A percentile compares a stretch with the other conserved stretches of the same genome.
Conservation (phyloP, 2,888 invertebrate species). For the Panopea generosa region DNA sequence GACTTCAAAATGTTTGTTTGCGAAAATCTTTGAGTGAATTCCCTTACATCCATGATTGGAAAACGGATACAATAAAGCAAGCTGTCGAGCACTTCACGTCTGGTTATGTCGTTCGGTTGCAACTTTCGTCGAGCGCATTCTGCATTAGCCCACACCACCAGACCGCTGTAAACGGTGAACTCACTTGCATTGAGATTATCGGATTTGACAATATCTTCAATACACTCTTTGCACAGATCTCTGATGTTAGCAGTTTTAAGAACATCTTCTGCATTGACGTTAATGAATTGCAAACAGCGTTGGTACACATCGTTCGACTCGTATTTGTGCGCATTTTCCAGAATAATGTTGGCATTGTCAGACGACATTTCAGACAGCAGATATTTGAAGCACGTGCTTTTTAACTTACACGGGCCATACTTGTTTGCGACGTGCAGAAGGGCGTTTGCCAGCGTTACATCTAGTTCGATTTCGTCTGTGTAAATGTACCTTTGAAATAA, state of each 20-base stretch:
- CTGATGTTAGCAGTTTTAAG: conserved; percentile 30
- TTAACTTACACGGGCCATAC: conserved; percentile 32
- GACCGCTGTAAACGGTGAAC: conserved; percentile 40
- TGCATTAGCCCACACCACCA: conserved; percentile 51
- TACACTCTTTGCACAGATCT: conserved; percentile 41
- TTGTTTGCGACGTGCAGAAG: conserved; percentile 28
- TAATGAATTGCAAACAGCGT: conserved; percentile 51
- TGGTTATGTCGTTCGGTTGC: conserved; percentile 31
- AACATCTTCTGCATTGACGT: conserved; percentile 50
- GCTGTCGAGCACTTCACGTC: conserved; percentile 39
- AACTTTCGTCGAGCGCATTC: conserved; percentile 40
- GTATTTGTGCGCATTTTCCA: conserved; percentile 42
- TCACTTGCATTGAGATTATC: conserved; percentile 57
- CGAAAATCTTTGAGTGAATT: conserved; percentile 44
- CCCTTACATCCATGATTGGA: conserved; percentile 39
- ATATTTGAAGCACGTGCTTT: conserved; percentile 30
- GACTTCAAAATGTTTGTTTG: conserved; percentile 28
- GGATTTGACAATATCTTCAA: conserved; percentile 45
- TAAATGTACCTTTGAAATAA: conserved; percentile 47
- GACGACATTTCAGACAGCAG: conserved; percentile 50
- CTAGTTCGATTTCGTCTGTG: conserved; percentile 37
- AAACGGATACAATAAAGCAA: conserved; percentile 41
- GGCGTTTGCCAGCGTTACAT: conserved; percentile 6
- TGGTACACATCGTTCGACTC: conserved; percentile 28
- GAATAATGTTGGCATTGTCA: conserved; percentile 44